Base-by-base conservation (phyloP, 2,113 vertebrate species). In the Calypte anna region DNA sequence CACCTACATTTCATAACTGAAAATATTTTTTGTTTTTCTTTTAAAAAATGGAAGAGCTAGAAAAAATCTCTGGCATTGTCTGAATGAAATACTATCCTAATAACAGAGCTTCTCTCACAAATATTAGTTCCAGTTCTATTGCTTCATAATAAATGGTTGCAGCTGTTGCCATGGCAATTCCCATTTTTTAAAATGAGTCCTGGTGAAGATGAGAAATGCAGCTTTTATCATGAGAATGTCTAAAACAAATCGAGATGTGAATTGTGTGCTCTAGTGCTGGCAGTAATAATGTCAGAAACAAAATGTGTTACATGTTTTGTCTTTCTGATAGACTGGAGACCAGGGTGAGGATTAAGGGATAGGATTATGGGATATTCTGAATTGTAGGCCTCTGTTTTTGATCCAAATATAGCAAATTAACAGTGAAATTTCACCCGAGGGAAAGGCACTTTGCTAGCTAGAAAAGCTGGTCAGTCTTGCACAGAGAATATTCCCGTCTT, bases 111-210 rank as follows among this genome's bases (percentile, higher is more conserved):
- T 94, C 90, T 93, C 94, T 93, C 91, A 89, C 91, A 96, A 90
- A 97, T 97, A 97, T 94, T 97, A 96, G 94, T 93, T 84, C 94
- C 95, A 92, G 95, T 92, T 95, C 95, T 84, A 66, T 84, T 66
- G 95, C 96, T 95, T 93, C 85, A 67, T 97, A 96, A 97, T 97
- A 96, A 98, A 97, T 93, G 96, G 94, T 96, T 97, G 93, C 94
- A 95, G 91, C 91, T 96, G 98, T 98, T 98, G 96, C 95, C 82
- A 98, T 97, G 96, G 95, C 3, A 82, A 97, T 97, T 97, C 97
- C 97, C 93, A 95, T 97, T 98, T 98, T 90, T 12, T 88, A 96
- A 96, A 90, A 94, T 76, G 87, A 94, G 96, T 96, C 92, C 77
- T 96, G 90, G 88, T 79, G 92, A 96, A 96, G 94, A 96, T 91